Percentiles rank a stretch among this genome's conserved stretches.
These are phyloP conservation scores for Adelges cooleyi DNA, from an alignment of 1,140 invertebrate species.

Conservation along the genomic window DNA sequence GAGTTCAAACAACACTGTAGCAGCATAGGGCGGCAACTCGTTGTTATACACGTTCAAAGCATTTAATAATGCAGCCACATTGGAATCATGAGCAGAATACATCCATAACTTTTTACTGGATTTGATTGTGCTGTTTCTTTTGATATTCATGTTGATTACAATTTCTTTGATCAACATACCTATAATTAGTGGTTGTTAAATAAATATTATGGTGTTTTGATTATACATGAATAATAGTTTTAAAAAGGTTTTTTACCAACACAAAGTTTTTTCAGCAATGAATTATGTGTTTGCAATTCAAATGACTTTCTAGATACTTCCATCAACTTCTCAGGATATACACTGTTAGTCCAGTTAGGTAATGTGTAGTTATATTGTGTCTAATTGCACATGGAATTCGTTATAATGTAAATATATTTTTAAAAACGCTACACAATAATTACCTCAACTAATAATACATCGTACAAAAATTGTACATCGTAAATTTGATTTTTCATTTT, in stretches of 20 bases:
- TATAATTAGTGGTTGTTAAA: slow-evolving; percentile 27
- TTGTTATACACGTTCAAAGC: slow-evolving; percentile 51
- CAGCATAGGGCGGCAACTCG: slow-evolving; percentile 62
- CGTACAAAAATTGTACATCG: neutral
- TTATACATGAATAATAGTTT: too few species aligned
- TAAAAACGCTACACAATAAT: too few species aligned
- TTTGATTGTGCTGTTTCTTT: slow-evolving; percentile 38
- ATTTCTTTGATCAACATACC: slow-evolving; percentile 59
- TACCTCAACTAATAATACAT: slow-evolving; percentile 21
- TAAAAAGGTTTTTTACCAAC: slow-evolving; percentile 36
- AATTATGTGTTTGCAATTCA: slow-evolving; percentile 40
- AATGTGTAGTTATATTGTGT: slow-evolving; percentile 54
- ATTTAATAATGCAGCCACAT: slow-evolving; percentile 16
- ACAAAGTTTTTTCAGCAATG: slow-evolving; percentile 42
- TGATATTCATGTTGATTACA: slow-evolving; percentile 44
- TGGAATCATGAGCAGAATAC: slow-evolving; percentile 64
- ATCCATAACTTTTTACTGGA: slow-evolving; percentile 53
- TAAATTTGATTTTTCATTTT: neutral
- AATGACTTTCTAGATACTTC: slow-evolving; percentile 46
- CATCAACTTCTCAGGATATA: slow-evolving; percentile 46
- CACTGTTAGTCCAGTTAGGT: slow-evolving; percentile 55
- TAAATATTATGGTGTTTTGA: too few species aligned
- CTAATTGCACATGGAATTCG: too few species aligned
- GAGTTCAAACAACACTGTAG: slow-evolving; percentile 50
- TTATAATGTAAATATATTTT: slow-evolving; percentile 33